Conservation (phyloP, 2,888 invertebrate genomes). For the Meteorus colon region DNA sequence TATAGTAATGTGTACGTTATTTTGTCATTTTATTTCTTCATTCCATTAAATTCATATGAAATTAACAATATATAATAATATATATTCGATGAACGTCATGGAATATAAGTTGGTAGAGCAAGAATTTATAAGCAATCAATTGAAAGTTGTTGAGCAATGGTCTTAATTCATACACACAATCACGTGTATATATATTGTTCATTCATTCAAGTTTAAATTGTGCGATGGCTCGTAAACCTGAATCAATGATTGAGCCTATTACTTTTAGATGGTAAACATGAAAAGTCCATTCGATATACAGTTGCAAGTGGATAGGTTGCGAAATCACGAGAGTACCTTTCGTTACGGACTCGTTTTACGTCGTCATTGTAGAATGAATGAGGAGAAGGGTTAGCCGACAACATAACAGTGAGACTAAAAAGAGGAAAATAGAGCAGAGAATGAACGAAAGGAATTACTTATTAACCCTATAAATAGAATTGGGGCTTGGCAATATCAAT, state of each 20-base stretch:
- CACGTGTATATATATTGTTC: neutral
- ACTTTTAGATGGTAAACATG: conserved; percentile 10
- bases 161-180: neutral
- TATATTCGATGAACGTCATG: neutral
- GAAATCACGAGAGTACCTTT: neutral
- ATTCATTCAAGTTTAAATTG: conserved; percentile 10
- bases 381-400: neutral
- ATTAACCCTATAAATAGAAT: neutral
- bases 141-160: conserved; percentile 3
- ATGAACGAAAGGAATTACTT: neutral
- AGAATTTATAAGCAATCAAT: conserved; percentile 5
- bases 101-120: neutral
- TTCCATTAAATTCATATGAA: neutral
- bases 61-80: neutral
- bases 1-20: neutral
- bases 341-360: conserved; percentile 10
- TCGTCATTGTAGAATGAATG: conserved; percentile 1
- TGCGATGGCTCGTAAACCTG: conserved; percentile 28
- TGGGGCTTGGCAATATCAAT: conserved; percentile 13
- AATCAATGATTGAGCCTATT: conserved; percentile 28
- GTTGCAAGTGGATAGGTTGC: neutral
- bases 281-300: conserved; percentile 5
- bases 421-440: conserved; percentile 3
- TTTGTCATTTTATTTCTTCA: neutral
- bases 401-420: neutral